Evolutionary conservation across 2,888 invertebrate genomes (phyloP).

Genomic region (Frankliniella intonsa): DNA sequence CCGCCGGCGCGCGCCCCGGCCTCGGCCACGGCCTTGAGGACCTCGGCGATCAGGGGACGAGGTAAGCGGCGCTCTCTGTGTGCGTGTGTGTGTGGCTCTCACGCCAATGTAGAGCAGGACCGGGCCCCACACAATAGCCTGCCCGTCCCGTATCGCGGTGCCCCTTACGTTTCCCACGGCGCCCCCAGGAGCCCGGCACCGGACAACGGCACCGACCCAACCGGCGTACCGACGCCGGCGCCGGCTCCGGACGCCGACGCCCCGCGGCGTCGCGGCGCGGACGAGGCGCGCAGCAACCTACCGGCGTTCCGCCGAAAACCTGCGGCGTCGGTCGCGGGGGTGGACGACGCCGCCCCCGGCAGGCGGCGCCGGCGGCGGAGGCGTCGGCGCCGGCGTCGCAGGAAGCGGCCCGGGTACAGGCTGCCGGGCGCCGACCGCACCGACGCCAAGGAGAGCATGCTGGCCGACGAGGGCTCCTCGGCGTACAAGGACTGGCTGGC

Average conservation of each 20-base stretch:
- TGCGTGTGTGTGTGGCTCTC: neutral
- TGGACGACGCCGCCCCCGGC: neutral
- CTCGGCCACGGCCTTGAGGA: neutral
- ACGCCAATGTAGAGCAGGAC: neutral
- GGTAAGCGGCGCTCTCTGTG: neutral
- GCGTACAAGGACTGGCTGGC: constrained; percentile 26
- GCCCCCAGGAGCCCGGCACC: neutral
- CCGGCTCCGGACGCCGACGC: neutral
- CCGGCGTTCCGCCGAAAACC: neutral
- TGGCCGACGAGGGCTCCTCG: constrained; percentile 27
- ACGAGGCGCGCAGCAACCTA: constrained; percentile 8
- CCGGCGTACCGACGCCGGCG: neutral
- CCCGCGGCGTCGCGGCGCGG: neutral
- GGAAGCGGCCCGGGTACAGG: neutral
- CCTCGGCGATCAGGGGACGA: neutral
- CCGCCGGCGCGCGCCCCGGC: no score
- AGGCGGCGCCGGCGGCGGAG: neutral
- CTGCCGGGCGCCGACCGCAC: neutral
- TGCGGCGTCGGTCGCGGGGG: neutral
- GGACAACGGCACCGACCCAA: constrained; percentile 1
- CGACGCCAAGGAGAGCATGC: constrained; percentile 27
- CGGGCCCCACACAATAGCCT: neutral
- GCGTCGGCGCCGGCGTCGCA: neutral
- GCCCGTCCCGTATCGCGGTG: neutral
- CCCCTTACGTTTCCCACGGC: neutral